phyloP scores from a whole-genome alignment of 30 jellyfish, hydroid and myxozoan genomes.

The Morbakka virulenta region DNA sequence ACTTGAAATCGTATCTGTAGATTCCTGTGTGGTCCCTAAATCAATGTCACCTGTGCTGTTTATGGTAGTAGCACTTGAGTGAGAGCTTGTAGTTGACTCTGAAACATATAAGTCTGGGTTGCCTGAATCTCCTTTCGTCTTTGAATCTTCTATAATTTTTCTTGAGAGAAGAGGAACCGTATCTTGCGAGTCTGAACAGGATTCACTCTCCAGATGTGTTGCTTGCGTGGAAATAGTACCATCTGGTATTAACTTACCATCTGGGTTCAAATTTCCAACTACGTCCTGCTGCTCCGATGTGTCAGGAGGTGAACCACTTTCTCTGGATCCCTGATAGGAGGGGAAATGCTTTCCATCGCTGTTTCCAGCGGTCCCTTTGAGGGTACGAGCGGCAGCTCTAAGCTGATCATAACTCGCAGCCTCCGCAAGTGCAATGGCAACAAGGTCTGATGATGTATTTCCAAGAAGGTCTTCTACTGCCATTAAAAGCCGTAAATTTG shows the following conservation, averaged over 20 bases:
- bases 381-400: slow-evolving; percentile 61
- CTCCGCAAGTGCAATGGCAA: slow-evolving; percentile 97
- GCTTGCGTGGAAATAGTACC: background rate
- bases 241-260: background rate
- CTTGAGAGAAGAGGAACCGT: background rate
- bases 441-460: slow-evolving; percentile 94
- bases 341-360: slow-evolving; percentile 56
- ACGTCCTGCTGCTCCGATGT: background rate
- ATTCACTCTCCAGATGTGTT: background rate
- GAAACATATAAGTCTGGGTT: no score
- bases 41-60: background rate
- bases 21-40: background rate
- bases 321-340: slow-evolving; percentile 80
- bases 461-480: slow-evolving; percentile 98
- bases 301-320: slow-evolving; percentile 78
- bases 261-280: background rate
- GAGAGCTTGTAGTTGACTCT: background rate
- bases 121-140: background rate
- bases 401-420: slow-evolving; percentile 95
- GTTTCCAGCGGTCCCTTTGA: slow-evolving; percentile 46
- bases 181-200: background rate
- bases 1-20: background rate
- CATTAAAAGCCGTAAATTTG: slow-evolving; percentile 82
- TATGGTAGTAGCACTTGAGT: background rate
- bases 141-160: background rate